A percentile compares a stretch with the other conserved stretches of the same genome.
These are phyloP conservation scores for Pandemis heparana DNA, from an alignment of 2,888 invertebrate genomes.

Conservation along the genomic window DNA sequence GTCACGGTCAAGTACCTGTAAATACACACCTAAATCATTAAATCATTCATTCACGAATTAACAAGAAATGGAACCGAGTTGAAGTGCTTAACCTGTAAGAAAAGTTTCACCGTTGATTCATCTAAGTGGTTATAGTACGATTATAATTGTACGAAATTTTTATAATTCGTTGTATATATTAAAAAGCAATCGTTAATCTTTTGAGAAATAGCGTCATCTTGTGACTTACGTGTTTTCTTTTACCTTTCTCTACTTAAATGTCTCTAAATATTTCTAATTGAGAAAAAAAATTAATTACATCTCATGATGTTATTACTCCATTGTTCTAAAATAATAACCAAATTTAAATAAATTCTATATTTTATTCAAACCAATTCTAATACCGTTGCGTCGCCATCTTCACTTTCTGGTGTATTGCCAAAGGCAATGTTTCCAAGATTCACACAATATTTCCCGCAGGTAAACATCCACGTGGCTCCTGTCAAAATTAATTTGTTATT, in stretches of 20 bases:
- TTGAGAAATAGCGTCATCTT: no score
- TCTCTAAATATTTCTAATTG: no score
- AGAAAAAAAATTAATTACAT: no score
- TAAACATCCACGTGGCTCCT: slow-evolving; percentile 24
- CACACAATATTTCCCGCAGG: slow-evolving; percentile 13
- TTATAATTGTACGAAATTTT: not conserved
- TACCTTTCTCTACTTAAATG: no score
- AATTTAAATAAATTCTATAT: no score
- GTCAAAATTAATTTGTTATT: slow-evolving; percentile 54
- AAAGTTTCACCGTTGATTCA: slow-evolving; percentile 12
- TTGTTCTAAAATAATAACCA: no score
- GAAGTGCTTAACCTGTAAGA: slow-evolving; percentile 19
- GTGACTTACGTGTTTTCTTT: no score
- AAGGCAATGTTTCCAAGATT: slow-evolving; percentile 33
- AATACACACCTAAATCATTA: slow-evolving; percentile 42
- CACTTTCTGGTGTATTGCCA: slow-evolving; percentile 29
- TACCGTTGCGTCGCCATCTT: not conserved
- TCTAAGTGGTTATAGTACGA: not conserved
- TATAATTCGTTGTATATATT: no score
- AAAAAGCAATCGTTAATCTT: no score
- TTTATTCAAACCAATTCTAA: no score
- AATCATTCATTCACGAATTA: slow-evolving; percentile 35
- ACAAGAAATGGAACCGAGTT: slow-evolving; percentile 20
- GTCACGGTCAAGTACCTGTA: slow-evolving; percentile 64
- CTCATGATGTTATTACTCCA: no score